Evolutionary conservation across 1,140 invertebrate genomes (phyloP), one percentile per base, ranked within the genome.

Genomic region (Ceratoteleas bidentatus): DNA sequence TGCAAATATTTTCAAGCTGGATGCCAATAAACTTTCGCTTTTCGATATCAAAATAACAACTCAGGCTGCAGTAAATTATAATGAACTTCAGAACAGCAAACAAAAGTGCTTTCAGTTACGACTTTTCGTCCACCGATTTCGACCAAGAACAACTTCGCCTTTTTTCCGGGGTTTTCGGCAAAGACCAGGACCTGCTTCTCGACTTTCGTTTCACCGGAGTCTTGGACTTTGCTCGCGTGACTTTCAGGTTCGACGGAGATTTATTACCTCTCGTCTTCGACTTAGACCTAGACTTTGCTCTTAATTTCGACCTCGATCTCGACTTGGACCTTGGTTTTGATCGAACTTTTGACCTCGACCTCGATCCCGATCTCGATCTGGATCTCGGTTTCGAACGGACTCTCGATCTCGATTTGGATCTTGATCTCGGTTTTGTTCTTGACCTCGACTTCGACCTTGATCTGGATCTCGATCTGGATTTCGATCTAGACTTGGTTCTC

Each of bases 171-270:
- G 89, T 89, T 50, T 88, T 89, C 9, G 89, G 90, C 47, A 91
- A 52, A 0, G 90, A 91, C 89, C 90, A 91, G 0, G 88, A 89
- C 62, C 88, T 89, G 34, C 90, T 91, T 13, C 88, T 85, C 2
- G 89, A 91, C 43, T 76, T 82, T 5, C 84, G 84, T 58, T 79
- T 79, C 0, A 5, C 10, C 5, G 75, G 68, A 32, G 76, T 9
- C 15, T 61, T 77, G 0, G 74, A 77, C 52, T 69, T 78, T 33
- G 75, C 64, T 11, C 65, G 47, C n/a, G 57, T 69, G 32, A 77
- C 3, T 47, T 78, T 69, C 10, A 56, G 15, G 32, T 62, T 62
- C 13, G 64, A 75, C 10, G 24, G 14, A 0, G 73, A 68, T 15
- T 50, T 68, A 2, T 38, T 69, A 2, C 11, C 16, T 10, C 45